These are phyloP conservation scores for Periophthalmus modestus DNA, from an alignment of 2,113 vertebrate genomes.

Conservation along the genomic window DNA sequence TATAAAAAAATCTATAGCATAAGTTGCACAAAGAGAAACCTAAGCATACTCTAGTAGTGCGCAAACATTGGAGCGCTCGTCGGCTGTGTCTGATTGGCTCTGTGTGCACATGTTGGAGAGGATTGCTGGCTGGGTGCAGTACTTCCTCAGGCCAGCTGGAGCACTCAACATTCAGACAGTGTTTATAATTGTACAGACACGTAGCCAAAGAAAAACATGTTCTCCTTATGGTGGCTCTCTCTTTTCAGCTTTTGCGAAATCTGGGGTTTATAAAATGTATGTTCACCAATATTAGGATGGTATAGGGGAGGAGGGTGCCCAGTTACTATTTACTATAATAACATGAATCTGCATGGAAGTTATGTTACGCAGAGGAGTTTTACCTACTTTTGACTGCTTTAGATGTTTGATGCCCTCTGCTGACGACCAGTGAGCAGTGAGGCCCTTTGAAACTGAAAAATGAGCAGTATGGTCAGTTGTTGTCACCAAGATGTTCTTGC, in stretches of 20 bases:
- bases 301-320: neutral
- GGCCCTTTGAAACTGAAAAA: too few species aligned
- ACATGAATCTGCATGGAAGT: too few species aligned
- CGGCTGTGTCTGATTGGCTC: neutral
- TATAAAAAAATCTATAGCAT: neutral
- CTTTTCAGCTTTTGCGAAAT: neutral
- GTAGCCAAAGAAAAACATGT: slow-evolving; percentile 12
- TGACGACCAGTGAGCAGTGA: too few species aligned
- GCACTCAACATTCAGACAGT: neutral
- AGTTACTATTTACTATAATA: too few species aligned
- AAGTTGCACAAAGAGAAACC: neutral
- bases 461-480: too few species aligned
- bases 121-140: neutral
- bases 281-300: neutral
- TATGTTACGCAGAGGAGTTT: too few species aligned
- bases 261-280: neutral
- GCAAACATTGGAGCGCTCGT: neutral
- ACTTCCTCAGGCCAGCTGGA: neutral
- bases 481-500: too few species aligned
- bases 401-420: too few species aligned
- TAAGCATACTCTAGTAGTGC: neutral
- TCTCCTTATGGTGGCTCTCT: neutral
- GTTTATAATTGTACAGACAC: slow-evolving; percentile 2
- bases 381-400: too few species aligned
- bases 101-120: neutral